Conservation (phyloP, 2,113 vertebrate genomes). For the Junco hyemalis region DNA sequence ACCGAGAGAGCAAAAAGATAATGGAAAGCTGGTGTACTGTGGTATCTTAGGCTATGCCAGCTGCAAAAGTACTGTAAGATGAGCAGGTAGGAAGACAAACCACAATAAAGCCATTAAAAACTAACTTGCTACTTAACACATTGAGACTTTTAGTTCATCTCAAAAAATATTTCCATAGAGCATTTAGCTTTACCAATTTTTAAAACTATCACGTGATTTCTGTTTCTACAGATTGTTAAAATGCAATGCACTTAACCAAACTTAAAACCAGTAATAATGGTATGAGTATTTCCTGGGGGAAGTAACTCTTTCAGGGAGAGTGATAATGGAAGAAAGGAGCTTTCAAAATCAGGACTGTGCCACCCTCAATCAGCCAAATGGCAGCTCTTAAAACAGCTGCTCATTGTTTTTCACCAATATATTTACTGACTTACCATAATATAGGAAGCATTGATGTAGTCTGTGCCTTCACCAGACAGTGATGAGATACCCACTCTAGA, state of each 20-base stretch:
- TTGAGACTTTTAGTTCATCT: background rate
- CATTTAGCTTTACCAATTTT: background rate
- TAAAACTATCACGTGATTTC: background rate
- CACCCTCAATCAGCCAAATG: background rate
- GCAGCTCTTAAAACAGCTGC: background rate
- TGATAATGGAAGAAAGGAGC: background rate
- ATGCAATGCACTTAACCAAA: background rate
- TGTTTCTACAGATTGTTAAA: background rate
- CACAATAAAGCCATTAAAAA: background rate
- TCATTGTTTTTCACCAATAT: background rate
- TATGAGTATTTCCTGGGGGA: background rate
- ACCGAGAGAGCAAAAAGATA: background rate
- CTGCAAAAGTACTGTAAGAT: background rate
- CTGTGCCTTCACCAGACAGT: constrained; percentile 79
- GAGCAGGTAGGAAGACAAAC: background rate
- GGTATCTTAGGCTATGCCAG: background rate
- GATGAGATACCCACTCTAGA: constrained; percentile 85
- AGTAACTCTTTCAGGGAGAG: background rate
- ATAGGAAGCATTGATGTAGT: constrained; percentile 94
- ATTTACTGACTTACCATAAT: constrained; percentile 78
- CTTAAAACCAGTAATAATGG: background rate
- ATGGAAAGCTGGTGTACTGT: background rate
- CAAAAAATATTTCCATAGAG: background rate
- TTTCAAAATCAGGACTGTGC: background rate
- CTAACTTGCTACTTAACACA: background rate